Conservation (phyloP, 2,888 invertebrate species). For the Linyphia triangularis region DNA sequence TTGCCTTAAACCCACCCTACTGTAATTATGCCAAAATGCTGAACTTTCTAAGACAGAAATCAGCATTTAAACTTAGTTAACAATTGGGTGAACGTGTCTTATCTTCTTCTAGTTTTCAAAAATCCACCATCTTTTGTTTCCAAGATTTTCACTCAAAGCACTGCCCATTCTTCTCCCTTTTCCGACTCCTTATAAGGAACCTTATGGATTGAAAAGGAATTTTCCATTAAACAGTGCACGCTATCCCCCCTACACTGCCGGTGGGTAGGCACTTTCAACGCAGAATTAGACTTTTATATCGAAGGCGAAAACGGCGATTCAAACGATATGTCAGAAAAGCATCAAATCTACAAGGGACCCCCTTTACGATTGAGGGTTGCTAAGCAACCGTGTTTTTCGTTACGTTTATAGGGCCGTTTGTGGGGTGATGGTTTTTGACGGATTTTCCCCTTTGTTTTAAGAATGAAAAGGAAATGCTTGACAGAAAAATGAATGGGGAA, state of each 20-base stretch:
- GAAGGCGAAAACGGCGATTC: slow-evolving; percentile 27
- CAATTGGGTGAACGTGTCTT: slow-evolving; percentile 48
- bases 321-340: slow-evolving; percentile 64
- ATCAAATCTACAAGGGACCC: slow-evolving; percentile 25
- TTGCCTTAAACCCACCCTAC: neutral
- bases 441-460: neutral
- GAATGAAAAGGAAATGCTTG: neutral
- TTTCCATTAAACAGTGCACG: slow-evolving; percentile 38
- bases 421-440: neutral
- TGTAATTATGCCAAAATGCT: neutral
- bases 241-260: neutral
- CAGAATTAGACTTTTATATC: slow-evolving; percentile 54
- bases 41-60: slow-evolving; percentile 17
- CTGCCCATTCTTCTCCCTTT: slow-evolving; percentile 21
- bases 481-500: neutral
- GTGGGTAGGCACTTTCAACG: slow-evolving; percentile 9
- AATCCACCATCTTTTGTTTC: slow-evolving; percentile 40
- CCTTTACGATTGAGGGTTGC: slow-evolving; percentile 35
- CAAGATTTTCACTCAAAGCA: neutral
- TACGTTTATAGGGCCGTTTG: neutral
- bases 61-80: neutral
- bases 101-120: slow-evolving; percentile 32
- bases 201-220: neutral
- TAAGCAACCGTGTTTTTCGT: slow-evolving; percentile 35
- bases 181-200: neutral